Percentiles rank a stretch among this genome's conserved stretches.
These are phyloP conservation scores for Thecocarcelia acutangulata DNA, from an alignment of 2,888 invertebrate species.

Conservation along the genomic window DNA sequence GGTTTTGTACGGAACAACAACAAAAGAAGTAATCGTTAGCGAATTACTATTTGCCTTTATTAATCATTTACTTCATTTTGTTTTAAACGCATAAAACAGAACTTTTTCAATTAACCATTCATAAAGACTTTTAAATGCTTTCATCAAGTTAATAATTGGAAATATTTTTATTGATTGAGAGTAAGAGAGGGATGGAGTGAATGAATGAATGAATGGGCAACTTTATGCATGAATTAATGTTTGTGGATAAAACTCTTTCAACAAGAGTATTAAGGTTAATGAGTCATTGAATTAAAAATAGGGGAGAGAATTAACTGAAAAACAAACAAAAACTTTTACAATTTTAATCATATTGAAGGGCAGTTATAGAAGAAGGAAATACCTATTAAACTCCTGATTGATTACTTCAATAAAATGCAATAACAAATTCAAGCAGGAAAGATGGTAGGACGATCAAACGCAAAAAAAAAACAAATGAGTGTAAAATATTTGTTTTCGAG, in stretches of 20 bases:
- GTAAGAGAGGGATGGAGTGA: too few relatives aligned
- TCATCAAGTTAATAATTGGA: conserved; percentile 27
- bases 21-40: too few relatives aligned
- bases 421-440: too few relatives aligned
- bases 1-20: too few relatives aligned
- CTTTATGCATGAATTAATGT: not conserved
- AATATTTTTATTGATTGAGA: conserved; percentile 34
- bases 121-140: conserved; percentile 15
- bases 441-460: too few relatives aligned
- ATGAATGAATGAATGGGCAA: conserved; percentile 3
- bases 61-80: too few relatives aligned
- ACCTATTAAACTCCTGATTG: conserved; percentile 21
- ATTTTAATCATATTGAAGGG: conserved; percentile 27
- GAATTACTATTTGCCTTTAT: too few relatives aligned
- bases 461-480: too few relatives aligned
- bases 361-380: conserved; percentile 9
- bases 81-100: too few relatives aligned
- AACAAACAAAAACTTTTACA: conserved; percentile 21
- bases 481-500: conserved; percentile 2
- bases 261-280: conserved; percentile 52
- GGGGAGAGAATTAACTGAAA: conserved; percentile 9
- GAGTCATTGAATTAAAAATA: conserved; percentile 44
- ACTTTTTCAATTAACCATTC: not conserved
- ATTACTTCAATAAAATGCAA: conserved; percentile 6
- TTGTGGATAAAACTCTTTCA: not conserved